Evolutionary conservation across 2,797 vertebrate species (phyloP).

Genomic region (Oreonectes daqikongensis): DNA sequence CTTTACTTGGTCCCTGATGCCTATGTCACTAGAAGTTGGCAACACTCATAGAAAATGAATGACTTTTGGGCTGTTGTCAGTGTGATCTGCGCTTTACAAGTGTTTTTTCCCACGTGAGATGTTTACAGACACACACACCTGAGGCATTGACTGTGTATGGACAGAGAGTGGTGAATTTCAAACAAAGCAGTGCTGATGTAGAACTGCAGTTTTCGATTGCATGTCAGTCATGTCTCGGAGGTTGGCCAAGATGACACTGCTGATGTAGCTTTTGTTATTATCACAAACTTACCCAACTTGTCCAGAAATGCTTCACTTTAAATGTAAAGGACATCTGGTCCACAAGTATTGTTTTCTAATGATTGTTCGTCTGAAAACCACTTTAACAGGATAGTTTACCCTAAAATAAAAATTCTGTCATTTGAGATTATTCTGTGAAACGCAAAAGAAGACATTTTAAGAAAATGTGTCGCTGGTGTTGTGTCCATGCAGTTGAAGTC

Average conservation of each 20-base stretch:
- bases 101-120: slow-evolving; percentile 11
- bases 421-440: too few relatives aligned
- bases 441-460: too few relatives aligned
- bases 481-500: too few relatives aligned
- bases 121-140: slow-evolving; percentile 24
- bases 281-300: slow-evolving; percentile 1
- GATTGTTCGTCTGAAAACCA: too few relatives aligned
- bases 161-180: not conserved
- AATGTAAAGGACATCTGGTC: too few relatives aligned
- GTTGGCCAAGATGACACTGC: not conserved
- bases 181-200: slow-evolving; percentile 5
- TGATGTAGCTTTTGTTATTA: not conserved
- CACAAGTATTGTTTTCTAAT: too few relatives aligned
- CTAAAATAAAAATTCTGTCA: too few relatives aligned
- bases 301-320: not conserved
- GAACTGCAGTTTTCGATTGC: not conserved
- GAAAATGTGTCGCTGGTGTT: too few relatives aligned
- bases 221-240: not conserved
- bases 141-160: not conserved
- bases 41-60: not conserved
- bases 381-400: too few relatives aligned
- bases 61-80: not conserved
- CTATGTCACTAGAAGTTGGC: not conserved
- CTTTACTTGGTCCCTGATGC: not conserved
- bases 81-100: not conserved